Evolutionary conservation across 2,113 vertebrate species (phyloP).

Genomic region (Paramormyrops kingsleyae): DNA sequence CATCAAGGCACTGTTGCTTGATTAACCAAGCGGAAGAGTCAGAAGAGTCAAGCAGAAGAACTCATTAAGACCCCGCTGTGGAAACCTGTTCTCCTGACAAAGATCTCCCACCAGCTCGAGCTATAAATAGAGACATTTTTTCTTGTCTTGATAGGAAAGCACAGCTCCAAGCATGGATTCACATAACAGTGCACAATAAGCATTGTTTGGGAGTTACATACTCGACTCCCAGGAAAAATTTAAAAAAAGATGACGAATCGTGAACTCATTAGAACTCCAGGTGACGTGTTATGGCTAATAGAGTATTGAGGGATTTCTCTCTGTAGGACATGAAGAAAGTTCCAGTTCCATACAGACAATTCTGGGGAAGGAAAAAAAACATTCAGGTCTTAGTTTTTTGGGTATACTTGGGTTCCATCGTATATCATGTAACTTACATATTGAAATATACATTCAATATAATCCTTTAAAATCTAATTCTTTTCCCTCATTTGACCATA

Average conservation of each 20-base stretch:
- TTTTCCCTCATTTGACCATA: not conserved
- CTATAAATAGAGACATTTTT: constrained; percentile 56
- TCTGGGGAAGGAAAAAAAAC: not conserved
- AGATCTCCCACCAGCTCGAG: constrained; percentile 55
- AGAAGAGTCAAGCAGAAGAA: not conserved
- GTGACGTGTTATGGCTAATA: not conserved
- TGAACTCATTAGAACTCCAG: not conserved
- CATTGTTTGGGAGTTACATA: not conserved
- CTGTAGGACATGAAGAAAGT: not conserved
- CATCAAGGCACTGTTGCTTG: too few species aligned
- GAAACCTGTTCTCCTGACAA: constrained; percentile 35
- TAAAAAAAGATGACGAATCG: not conserved
- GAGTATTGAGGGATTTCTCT: not conserved
- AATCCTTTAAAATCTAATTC: not conserved
- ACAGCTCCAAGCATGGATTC: constrained; percentile 32
- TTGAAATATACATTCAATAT: not conserved
- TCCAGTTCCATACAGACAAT: not conserved
- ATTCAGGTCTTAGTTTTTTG: not conserved
- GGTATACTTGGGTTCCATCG: not conserved
- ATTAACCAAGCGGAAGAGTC: not conserved
- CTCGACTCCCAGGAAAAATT: not conserved
- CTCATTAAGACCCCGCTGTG: not conserved
- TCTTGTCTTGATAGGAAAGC: constrained; percentile 39
- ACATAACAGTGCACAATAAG: not conserved
- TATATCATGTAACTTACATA: not conserved